A percentile compares a stretch with the other conserved stretches of the same genome.
These are phyloP conservation scores for Clunio marinus DNA, from an alignment of 2,888 invertebrate species.

Conservation along the genomic window DNA sequence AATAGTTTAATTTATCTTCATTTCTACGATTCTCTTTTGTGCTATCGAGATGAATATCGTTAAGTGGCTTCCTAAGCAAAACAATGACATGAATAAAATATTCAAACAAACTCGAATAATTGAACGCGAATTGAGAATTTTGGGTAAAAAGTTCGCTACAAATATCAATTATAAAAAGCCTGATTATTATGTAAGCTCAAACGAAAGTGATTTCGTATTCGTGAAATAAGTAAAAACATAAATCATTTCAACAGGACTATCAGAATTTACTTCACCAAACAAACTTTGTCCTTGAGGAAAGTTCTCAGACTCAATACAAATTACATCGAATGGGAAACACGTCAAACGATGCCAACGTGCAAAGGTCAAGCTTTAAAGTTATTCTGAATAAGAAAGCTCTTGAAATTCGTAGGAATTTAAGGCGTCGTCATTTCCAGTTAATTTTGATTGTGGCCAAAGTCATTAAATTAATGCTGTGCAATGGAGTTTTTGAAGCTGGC, in stretches of 20 bases:
- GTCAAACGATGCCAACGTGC: conserved; percentile 45
- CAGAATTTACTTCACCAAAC: conserved; percentile 20
- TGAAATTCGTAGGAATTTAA: conserved; percentile 41
- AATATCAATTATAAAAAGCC: conserved; percentile 49
- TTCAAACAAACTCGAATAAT: conserved; percentile 48
- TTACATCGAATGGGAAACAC: conserved; percentile 23
- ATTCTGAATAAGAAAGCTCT: conserved; percentile 43
- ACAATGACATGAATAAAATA: conserved; percentile 49
- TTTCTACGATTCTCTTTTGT: neutral
- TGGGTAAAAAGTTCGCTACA: conserved; percentile 48
- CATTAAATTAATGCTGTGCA: conserved; percentile 42
- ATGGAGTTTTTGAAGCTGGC: conserved; percentile 38
- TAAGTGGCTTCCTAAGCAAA: conserved; percentile 43
- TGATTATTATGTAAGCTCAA: conserved; percentile 49
- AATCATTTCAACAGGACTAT: conserved; percentile 14
- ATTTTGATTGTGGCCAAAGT: conserved; percentile 49
- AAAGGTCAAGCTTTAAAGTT: conserved; percentile 49
- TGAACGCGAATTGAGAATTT: conserved; percentile 47
- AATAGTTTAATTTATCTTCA: no score
- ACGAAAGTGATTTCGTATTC: no score
- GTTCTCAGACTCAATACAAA: conserved; percentile 30
- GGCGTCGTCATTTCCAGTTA: conserved; percentile 45
- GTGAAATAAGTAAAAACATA: neutral
- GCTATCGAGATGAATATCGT: conserved; percentile 40
- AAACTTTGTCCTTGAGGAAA: neutral